These are phyloP conservation scores for Stenurella melanura DNA, from an alignment of 2,888 invertebrate genomes.

Conservation along the genomic window DNA sequence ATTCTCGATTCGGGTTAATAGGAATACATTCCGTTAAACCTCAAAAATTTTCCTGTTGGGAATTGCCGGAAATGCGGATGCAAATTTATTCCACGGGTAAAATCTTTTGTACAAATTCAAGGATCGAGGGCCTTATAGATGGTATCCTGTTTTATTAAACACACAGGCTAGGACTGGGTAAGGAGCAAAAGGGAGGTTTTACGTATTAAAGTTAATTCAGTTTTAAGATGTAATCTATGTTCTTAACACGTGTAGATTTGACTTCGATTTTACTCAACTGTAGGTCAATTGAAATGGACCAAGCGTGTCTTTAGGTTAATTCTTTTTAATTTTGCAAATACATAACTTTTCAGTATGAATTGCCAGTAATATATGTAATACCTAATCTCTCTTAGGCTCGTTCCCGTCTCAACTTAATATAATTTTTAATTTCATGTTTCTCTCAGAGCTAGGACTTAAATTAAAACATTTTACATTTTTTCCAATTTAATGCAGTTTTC, in stretches of 20 bases:
- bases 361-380: too few relatives aligned
- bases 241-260: too few relatives aligned
- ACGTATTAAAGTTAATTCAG: too few relatives aligned
- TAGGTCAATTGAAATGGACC: too few relatives aligned
- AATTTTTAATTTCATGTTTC: not conserved
- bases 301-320: too few relatives aligned
- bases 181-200: not conserved
- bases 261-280: too few relatives aligned
- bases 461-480: not conserved
- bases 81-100: not conserved
- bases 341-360: too few relatives aligned
- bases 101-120: conserved; percentile 5
- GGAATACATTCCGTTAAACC: conserved; percentile 25
- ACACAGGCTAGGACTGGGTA: not conserved
- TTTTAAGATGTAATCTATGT: too few relatives aligned
- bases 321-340: too few relatives aligned
- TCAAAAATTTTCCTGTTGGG: conserved; percentile 7
- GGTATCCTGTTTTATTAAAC: not conserved
- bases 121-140: conserved; percentile 4
- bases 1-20: conserved; percentile 30
- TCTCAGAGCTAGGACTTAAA: not conserved
- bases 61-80: conserved; percentile 11
- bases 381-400: not conserved
- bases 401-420: not conserved
- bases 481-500: not conserved